These are phyloP conservation scores for Caenorhabditis plicata DNA, from an alignment of 2,888 invertebrate species.

Conservation along the genomic window DNA sequence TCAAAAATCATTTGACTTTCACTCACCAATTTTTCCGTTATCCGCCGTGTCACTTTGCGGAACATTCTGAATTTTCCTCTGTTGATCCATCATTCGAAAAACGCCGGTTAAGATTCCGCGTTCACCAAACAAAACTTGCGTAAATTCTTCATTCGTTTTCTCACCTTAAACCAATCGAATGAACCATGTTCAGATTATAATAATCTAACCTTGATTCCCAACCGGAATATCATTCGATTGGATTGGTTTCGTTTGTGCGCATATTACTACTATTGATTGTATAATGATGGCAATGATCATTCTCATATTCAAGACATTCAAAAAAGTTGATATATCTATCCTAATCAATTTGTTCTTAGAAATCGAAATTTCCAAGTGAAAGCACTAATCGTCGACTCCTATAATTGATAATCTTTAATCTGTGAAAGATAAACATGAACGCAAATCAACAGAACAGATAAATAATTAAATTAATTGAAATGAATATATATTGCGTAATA, in stretches of 20 bases:
- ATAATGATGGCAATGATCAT: slow-evolving; percentile 12
- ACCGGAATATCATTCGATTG: slow-evolving; percentile 21
- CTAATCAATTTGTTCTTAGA: too few relatives aligned
- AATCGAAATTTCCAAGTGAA: too few relatives aligned
- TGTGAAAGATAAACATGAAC: too few relatives aligned
- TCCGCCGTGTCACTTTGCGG: slow-evolving; percentile 16
- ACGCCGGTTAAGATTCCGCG: slow-evolving; percentile 59
- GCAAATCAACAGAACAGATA: too few relatives aligned
- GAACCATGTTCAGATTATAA: neutral
- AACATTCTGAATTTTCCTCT: slow-evolving; percentile 42
- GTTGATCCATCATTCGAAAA: slow-evolving; percentile 61
- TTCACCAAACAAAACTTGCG: slow-evolving; percentile 55
- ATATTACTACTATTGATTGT: slow-evolving; percentile 10
- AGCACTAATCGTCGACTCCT: too few relatives aligned
- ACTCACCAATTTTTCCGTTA: slow-evolving; percentile 34
- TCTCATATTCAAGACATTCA: slow-evolving; percentile 23
- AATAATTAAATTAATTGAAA: too few relatives aligned
- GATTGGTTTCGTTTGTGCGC: slow-evolving; percentile 25
- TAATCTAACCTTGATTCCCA: slow-evolving; percentile 14
- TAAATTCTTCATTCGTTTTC: slow-evolving; percentile 57
- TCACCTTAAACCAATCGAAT: too few relatives aligned
- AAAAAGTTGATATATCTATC: slow-evolving; percentile 3
- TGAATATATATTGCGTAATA: too few relatives aligned
- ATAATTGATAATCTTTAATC: too few relatives aligned
- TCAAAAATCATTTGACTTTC: slow-evolving; percentile 15